A percentile compares a stretch with the other conserved stretches of the same genome.
These are phyloP conservation scores for Fragum whitleyi DNA, from an alignment of 2,888 invertebrate species.

Conservation along the genomic window DNA sequence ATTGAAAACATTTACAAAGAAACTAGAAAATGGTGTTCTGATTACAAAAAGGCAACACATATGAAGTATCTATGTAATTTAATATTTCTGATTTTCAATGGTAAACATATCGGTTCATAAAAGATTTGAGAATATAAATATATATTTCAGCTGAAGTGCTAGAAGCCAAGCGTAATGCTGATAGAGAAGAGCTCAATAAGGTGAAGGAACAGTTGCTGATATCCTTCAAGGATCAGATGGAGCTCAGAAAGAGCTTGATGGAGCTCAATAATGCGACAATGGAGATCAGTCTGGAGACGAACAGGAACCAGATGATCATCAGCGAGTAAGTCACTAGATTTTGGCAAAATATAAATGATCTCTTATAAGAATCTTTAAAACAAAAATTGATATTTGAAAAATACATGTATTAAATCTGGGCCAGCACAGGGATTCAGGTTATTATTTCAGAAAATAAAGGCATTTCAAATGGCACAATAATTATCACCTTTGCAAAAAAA, in stretches of 20 bases:
- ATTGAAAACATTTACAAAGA: no score
- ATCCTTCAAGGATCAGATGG: conserved; percentile 97
- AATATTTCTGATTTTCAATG: no score
- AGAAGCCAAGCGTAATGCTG: conserved; percentile 90
- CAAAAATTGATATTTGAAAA: not conserved
- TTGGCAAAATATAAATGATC: not conserved
- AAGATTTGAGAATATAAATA: no score
- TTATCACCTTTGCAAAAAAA: no score
- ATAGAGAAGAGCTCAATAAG: conserved; percentile 82
- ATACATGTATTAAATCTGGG: no score
- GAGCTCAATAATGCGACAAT: conserved; percentile 95
- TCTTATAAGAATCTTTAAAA: not conserved
- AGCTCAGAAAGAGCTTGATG: conserved; percentile 93
- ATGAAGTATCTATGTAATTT: no score
- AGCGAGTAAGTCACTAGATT: conserved; percentile 88
- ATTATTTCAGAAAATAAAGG: no score
- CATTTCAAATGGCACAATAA: no score
- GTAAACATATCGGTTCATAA: no score
- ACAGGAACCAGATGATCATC: conserved; percentile 94
- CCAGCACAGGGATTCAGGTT: no score
- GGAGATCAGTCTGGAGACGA: conserved; percentile 94
- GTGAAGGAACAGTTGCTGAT: conserved; percentile 94
- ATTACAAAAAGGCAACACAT: no score
- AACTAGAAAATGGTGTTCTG: no score
- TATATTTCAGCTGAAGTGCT: conserved; percentile 86